Base-by-base conservation (phyloP, 2,113 vertebrate species). In the Pyrgilauda ruficollis region DNA sequence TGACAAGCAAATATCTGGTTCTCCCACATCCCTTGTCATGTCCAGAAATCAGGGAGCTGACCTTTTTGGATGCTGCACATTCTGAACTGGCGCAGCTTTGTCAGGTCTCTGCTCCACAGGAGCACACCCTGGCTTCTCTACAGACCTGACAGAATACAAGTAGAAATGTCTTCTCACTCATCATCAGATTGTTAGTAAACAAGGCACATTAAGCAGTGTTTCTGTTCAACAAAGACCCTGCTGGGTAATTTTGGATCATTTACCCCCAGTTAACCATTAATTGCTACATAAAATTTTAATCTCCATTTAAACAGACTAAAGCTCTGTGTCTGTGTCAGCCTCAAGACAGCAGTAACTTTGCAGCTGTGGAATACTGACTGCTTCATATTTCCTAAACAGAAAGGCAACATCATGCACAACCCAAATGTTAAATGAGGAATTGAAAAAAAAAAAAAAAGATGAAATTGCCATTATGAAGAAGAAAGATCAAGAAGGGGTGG, bases 271-370 rank as follows among this genome's bases (percentile, higher is more conserved):
- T 97, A 96, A 95, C 94, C 90, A 95, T 97, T 97, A 96, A 96
- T 95, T 96, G 96, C 93, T 81, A 97, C 95, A 96, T 96, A 96
- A 96, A 96, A 95, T 96, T 96, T 96, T 95, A 96, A 96, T 96
- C 95, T 95, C 86, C 84, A n/a, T 95, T 97, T 97, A 96, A 97
- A 95, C 87, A 95, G 83, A 90, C 79, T 94, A 81, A 41, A 86
- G 79, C 63, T 94, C 92, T 84, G 70, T 94, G 49, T 84, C 91
- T 59, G 68, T 80, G 52, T 70, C 94, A 91, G 94, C 94, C 94
- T 95, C 94, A 77, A 95, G 96, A 95, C 82, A 92, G 96, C 22
- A 95, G 88, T 96, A 96, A 96, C 94, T 93, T 94, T 80, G 89
- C 96, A 96, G 94, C 89, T 96, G 94, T 95, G 67, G 82, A 94